Conservation (phyloP, 2,888 invertebrate genomes). For the Escarpia spicata region DNA sequence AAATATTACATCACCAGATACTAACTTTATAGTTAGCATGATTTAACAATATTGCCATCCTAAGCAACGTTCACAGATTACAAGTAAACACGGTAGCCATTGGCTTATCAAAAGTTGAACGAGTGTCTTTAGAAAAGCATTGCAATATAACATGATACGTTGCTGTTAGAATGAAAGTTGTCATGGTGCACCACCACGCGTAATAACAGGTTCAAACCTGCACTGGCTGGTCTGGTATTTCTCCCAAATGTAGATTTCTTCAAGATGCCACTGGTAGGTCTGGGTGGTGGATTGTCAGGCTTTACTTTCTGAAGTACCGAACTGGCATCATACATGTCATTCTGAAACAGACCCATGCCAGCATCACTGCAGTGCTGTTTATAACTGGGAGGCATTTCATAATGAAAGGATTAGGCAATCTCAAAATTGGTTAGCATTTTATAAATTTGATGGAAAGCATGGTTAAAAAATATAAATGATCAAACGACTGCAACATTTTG, state of each 20-base stretch:
- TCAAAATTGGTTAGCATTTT: no score
- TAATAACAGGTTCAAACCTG: not conserved
- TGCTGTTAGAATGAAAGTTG: not conserved
- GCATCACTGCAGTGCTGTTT: not conserved
- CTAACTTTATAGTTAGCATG: not conserved
- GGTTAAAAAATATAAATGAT: no score
- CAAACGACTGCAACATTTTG: no score
- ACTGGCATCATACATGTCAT: not conserved
- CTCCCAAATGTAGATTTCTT: not conserved
- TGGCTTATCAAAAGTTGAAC: not conserved
- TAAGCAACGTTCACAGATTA: not conserved
- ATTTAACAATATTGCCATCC: not conserved
- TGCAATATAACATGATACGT: not conserved
- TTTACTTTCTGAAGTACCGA: not conserved
- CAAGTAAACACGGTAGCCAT: no score
- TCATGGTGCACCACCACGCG: not conserved
- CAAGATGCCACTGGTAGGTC: not conserved
- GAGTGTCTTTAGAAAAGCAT: not conserved
- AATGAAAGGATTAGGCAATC: no score
- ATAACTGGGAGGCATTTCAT: no score
- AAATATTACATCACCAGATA: not conserved
- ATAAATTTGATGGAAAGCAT: no score
- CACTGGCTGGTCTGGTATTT: not conserved
- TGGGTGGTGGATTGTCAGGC: not conserved
- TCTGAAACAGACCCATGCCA: not conserved